Base-by-base conservation (phyloP, 53 echinoderm and acorn worm species). In the Glandiceps talaboti region DNA sequence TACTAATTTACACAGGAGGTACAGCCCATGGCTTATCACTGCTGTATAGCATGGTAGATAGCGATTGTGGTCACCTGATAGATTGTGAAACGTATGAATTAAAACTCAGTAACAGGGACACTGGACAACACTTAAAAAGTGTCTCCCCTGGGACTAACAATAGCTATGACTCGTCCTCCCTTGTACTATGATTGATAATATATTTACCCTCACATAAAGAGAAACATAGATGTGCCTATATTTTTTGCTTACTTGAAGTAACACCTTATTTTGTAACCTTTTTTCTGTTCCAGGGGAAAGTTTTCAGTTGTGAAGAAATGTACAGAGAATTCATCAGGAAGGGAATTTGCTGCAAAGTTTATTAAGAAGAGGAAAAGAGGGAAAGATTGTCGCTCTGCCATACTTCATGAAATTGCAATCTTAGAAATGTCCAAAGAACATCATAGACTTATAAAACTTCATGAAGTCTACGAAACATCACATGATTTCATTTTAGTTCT, bases 251-350 rank as follows among this genome's bases (percentile, higher is more conserved):
- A 12, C 64, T 45, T 45, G 64, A 45, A 45, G 20, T 45, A 45
- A 45, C 6, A 20, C 20, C 20, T 45, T 20, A 45, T 45, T 45
- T 45, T 45, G 64, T 45, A 20, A 45, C 6, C 20, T 14, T 1
- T 80, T 30, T 81, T 30, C 80, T 29, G 77, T 74, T 27, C 27
- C 82, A 99, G 99, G 77, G 99, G 99, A 14, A 87, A 92, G 20
- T 99, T 99, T 83, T 93, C 99, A 27, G 99, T 99, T 28, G 99
- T 99, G 30, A 88, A 92, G 26, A 91, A 93, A 79, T 99, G 93
- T 82, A 89, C 89, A 80, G 90, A 93, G 84, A 85, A 82, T 75
- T 80, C 87, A 81, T 87, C 89, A 28, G 82, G 82, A 33, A 87
- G 81, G 32, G 81, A 94, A 79, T 99, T 81, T 28, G 99, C 99